Evolutionary conservation across 1,140 invertebrate genomes (phyloP).

Genomic region (Bombus affinis): DNA sequence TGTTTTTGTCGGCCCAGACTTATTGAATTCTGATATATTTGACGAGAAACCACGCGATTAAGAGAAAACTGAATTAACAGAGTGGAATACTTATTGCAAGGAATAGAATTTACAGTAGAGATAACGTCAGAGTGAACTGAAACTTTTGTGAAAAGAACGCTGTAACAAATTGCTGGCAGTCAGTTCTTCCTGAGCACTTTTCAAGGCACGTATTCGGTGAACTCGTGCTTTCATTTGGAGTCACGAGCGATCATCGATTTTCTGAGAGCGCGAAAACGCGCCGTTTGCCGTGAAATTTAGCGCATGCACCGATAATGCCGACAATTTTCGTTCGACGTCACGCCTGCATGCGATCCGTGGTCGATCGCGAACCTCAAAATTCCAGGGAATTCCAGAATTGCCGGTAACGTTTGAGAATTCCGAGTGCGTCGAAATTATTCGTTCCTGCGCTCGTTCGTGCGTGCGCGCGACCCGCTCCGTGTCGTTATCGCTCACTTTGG

Average conservation of each 20-base stretch:
- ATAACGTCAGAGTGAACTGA: too few species aligned
- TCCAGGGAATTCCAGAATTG: slow-evolving; percentile 57
- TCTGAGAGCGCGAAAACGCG: background rate
- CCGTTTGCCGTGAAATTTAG: background rate
- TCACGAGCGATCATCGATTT: background rate
- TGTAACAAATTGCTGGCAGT: background rate
- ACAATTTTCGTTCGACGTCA: slow-evolving; percentile 50
- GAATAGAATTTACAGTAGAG: too few species aligned
- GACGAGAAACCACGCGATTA: too few species aligned
- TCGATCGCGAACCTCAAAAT: slow-evolving; percentile 44
- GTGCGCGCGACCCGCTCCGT: background rate
- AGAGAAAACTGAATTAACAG: too few species aligned
- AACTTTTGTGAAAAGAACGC: too few species aligned
- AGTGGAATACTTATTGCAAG: too few species aligned
- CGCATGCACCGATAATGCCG: slow-evolving; percentile 22
- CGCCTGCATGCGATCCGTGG: slow-evolving; percentile 24
- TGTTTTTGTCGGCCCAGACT: too few species aligned
- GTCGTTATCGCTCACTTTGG: slow-evolving; percentile 11
- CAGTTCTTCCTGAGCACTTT: background rate
- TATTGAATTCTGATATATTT: too few species aligned
- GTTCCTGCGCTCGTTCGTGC: slow-evolving; percentile 7
- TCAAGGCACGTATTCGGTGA: background rate
- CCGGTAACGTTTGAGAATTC: slow-evolving; percentile 51
- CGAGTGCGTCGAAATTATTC: slow-evolving; percentile 58
- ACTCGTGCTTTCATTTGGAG: background rate